Evolutionary conservation across 2,797 vertebrate genomes (phyloP).

Genomic region (Acanthornis magna): DNA sequence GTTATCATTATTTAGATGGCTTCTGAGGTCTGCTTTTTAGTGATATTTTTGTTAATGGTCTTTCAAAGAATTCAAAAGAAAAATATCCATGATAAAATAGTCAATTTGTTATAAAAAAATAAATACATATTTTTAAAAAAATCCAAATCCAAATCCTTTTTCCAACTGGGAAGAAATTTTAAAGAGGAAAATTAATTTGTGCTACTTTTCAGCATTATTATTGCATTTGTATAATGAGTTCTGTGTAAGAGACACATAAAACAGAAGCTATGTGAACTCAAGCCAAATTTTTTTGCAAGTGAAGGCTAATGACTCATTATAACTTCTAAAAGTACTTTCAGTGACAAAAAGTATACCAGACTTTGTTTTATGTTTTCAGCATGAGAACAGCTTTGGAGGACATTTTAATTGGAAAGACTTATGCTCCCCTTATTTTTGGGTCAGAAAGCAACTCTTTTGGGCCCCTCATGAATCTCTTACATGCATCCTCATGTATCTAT

Average conservation of each 20-base stretch:
- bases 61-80: background rate
- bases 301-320: background rate
- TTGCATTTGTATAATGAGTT: background rate
- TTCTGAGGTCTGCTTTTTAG: background rate
- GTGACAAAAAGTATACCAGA: background rate
- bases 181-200: background rate
- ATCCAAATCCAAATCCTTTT: background rate
- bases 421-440: background rate
- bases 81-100: background rate
- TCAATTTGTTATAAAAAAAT: background rate
- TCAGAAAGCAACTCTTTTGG: background rate
- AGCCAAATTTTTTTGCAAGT: background rate
- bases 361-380: background rate
- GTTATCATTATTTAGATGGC: background rate
- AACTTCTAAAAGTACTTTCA: background rate
- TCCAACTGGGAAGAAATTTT: background rate
- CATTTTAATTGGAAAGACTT: background rate
- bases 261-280: background rate
- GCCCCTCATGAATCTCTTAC: background rate
- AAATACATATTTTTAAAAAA: accelerated
- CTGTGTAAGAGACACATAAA: background rate
- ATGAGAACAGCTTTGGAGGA: background rate
- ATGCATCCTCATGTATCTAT: background rate
- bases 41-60: background rate
- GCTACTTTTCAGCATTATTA: background rate